Conservation (phyloP, 2,797 vertebrate species). For the Amazona ochrocephala region DNA sequence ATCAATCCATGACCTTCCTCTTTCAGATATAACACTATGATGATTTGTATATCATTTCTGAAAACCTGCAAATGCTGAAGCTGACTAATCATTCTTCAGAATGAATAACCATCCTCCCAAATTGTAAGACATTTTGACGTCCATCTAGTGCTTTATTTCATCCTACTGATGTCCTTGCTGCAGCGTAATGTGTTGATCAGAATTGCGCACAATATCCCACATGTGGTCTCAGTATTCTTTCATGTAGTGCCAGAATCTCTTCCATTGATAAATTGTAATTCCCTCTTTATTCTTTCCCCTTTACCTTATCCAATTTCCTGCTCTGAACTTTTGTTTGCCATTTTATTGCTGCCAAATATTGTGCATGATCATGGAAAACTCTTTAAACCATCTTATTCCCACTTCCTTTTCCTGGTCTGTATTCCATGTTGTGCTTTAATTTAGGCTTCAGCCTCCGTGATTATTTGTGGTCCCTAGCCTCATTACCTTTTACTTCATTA, state of each 20-base stretch:
- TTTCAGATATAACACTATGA: not conserved
- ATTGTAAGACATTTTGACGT: not conserved
- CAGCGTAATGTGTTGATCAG: not conserved
- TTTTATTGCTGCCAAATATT: conserved; percentile 32
- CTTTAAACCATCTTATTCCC: not conserved
- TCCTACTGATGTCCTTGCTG: not conserved
- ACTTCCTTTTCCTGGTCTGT: conserved; percentile 37
- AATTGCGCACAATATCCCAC: not conserved
- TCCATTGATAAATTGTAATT: conserved; percentile 27
- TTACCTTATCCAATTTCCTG: conserved; percentile 17
- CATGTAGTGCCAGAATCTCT: conserved; percentile 18
- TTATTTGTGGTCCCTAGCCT: conserved; percentile 61
- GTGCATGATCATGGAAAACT: not conserved
- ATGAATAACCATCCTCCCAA: not conserved
- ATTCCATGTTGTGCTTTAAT: conserved; percentile 40
- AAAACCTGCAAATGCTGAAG: not conserved
- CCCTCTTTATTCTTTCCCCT: not conserved
- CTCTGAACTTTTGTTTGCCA: conserved; percentile 8
- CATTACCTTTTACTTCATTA: conserved; percentile 66
- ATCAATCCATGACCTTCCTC: not conserved
- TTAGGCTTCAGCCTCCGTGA: conserved; percentile 28
- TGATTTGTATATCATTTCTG: not conserved
- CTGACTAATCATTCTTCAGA: conserved; percentile 12
- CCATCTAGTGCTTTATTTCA: not conserved
- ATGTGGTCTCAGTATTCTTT: not conserved